A percentile compares a stretch with the other conserved stretches of the same genome.
Evolutionary conservation across 1,140 invertebrate genomes (phyloP).

Genomic region (Drosophila arawakana): DNA sequence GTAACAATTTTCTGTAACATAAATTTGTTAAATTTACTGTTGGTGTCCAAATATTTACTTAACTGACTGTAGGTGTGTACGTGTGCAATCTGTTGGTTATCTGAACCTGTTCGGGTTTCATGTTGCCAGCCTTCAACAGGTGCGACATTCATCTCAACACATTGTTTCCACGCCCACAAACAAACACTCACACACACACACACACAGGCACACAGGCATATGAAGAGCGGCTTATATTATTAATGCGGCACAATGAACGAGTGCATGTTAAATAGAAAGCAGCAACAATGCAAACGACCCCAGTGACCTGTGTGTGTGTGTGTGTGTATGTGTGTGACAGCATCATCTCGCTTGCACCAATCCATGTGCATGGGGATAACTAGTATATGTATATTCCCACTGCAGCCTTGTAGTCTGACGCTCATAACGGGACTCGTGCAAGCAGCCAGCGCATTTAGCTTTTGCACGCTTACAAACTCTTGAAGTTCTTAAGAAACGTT

Average conservation of each 20-base stretch:
- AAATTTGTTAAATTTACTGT: no score
- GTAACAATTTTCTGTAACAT: no score
- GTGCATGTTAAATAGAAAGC: constrained; percentile 73
- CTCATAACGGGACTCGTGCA: not conserved
- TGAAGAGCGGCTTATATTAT: constrained; percentile 50
- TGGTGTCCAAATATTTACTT: no score
- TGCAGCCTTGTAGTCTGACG: not conserved
- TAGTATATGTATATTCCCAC: not conserved
- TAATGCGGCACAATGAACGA: constrained; percentile 60
- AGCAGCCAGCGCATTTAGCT: constrained; percentile 1
- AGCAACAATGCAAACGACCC: constrained; percentile 57
- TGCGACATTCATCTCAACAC: constrained; percentile 28
- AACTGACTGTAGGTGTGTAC: not conserved
- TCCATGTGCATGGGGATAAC: no score
- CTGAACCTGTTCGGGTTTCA: not conserved
- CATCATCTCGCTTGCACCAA: not conserved
- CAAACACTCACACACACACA: not conserved
- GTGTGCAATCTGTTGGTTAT: constrained; percentile 29
- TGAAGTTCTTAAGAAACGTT: constrained; percentile 2
- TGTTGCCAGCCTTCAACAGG: constrained; percentile 38
- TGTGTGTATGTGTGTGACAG: not conserved
- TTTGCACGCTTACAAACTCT: constrained; percentile 7
- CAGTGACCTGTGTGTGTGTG: constrained; percentile 14
- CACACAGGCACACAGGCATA: not conserved
- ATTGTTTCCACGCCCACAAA: not conserved